These are phyloP conservation scores for Pongo abelii DNA, from an alignment of 2,113 vertebrate species.

Conservation along the genomic window DNA sequence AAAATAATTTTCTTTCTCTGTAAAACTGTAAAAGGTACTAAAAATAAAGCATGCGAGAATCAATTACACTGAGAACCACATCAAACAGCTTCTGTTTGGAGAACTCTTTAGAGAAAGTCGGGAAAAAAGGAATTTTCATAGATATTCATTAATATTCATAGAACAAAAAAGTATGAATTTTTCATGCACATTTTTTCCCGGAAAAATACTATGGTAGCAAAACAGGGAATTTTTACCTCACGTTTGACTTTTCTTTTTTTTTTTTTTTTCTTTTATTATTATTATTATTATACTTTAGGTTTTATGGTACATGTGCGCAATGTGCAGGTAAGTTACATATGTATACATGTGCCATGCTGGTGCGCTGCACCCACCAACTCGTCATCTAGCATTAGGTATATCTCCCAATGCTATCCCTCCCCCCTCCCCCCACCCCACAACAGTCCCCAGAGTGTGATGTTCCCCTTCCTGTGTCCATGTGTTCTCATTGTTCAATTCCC, in stretches of 20 bases:
- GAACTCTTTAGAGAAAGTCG: neutral
- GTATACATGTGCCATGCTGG: too few species aligned
- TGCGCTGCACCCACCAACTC: too few species aligned
- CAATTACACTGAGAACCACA: neutral
- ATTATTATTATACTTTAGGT: too few species aligned
- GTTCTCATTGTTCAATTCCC: too few species aligned
- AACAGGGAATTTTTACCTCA: neutral
- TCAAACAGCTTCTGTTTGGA: slow-evolving; percentile 7
- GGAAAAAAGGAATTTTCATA: neutral
- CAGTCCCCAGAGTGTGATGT: too few species aligned
- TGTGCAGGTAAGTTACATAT: too few species aligned
- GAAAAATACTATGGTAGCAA: neutral
- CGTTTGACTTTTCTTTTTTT: neutral
- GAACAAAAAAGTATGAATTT: neutral
- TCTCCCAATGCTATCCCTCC: too few species aligned
- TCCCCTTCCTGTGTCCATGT: too few species aligned
- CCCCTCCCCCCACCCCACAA: too few species aligned
- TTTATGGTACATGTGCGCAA: too few species aligned
- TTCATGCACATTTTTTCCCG: neutral
- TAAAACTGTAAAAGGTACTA: neutral
- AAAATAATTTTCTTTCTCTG: neutral
- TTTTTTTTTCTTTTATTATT: too few species aligned
- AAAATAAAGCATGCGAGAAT: neutral
- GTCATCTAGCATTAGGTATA: too few species aligned
- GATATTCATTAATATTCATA: neutral